Evolutionary conservation across 2,113 vertebrate species (phyloP), one percentile per base, ranked within the genome.

Genomic region (Bolborhynchus lineola): DNA sequence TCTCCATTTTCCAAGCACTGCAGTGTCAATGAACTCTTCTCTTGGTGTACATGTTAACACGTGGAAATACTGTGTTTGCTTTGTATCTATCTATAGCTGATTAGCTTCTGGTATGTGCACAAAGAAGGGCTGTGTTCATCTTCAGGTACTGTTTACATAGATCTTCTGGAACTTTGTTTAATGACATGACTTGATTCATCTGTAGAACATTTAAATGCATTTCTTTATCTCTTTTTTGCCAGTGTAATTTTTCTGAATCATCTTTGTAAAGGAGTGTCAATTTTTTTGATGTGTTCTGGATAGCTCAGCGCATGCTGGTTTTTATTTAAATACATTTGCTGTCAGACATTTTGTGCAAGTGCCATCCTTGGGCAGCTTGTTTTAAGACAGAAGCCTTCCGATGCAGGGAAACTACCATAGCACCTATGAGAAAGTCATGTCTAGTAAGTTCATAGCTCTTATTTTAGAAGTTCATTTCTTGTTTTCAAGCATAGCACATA

Each of bases 131-230:
- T 86, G 77, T 77, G 72, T 88, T 94, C 95, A 89, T 95, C 83
- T 97, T 96, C 92, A 94, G 76, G 33, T 79, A 67, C 93, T 92
- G 72, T 83, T 94, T 85, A 70, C 76, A 10, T 77, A 50, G 47
- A 76, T 90, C 47, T 69, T 89, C 90, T 52, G 50, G 60, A 83
- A 55, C 90, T 50, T 93, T n/a, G 59, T 90, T 77, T 89, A 94
- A 91, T 86, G 82, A 62, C 94, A 81, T n/a, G 42, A 57, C 44
- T 25, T 85, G 70, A 75, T 84, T 93, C 76, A 93, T 90, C 93
- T 97, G 91, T 86, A 97, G 92, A 93, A 94, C 87, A 19, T 82
- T 76, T 76, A 57, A 69, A 86, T 83, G 74, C 33, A 62, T 57
- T 64, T 76, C 25, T 86, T 87, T 57, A 75, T 81, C 63, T 44